Percentiles rank a stretch among this genome's conserved stretches.
These are phyloP conservation scores for Betta splendens DNA, from an alignment of 2,797 vertebrate species.

Conservation along the genomic window DNA sequence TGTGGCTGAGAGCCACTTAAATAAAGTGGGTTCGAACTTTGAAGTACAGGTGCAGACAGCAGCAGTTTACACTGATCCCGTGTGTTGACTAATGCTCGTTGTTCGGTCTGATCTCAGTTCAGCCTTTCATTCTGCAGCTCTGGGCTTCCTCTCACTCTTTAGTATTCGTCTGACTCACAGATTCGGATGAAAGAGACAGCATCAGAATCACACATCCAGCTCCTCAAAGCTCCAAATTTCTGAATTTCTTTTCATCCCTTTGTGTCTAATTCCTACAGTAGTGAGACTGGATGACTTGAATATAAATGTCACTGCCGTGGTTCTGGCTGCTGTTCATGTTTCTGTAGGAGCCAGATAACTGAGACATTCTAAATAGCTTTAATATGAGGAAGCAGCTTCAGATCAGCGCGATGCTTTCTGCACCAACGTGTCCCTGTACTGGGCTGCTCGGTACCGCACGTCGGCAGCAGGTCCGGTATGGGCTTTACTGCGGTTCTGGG, in stretches of 20 bases:
- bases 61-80: neutral
- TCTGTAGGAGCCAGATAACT: neutral
- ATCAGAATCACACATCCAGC: constrained; percentile 35
- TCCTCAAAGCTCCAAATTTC: constrained; percentile 32
- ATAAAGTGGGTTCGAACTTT: too few relatives aligned
- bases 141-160: constrained; percentile 25
- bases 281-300: constrained; percentile 9
- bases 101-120: too few relatives aligned
- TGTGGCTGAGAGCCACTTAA: too few relatives aligned
- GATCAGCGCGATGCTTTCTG: too few relatives aligned
- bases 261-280: constrained; percentile 32
- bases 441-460: too few relatives aligned
- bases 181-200: constrained; percentile 45
- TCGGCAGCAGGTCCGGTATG: too few relatives aligned
- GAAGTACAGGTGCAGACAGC: too few relatives aligned
- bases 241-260: neutral
- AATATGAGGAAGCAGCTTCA: too few relatives aligned
- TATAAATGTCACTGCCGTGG: neutral
- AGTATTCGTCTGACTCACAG: constrained; percentile 34
- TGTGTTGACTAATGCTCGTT: too few relatives aligned
- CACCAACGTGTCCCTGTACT: too few relatives aligned
- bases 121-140: constrained; percentile 10
- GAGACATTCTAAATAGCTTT: neutral
- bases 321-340: neutral
- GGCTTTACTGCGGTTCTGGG: too few relatives aligned